phyloP scores from a whole-genome alignment of 2,888 invertebrate species.

The Cyclophora albipunctata region DNA sequence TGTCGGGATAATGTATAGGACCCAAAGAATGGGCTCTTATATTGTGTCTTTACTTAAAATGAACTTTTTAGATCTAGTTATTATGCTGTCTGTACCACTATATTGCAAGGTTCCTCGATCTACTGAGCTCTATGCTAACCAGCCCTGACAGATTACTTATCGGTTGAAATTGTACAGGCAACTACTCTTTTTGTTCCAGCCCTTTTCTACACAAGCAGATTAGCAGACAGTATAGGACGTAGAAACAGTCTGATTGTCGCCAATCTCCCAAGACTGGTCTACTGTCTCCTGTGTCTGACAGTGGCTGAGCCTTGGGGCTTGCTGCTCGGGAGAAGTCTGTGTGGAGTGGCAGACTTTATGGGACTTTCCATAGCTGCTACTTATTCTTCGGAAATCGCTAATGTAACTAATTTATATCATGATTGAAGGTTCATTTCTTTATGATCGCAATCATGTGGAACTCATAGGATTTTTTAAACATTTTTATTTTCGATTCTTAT shows the following conservation, averaged over 20 bases:
- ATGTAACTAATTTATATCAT: conserved; percentile 1
- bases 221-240: conserved; percentile 3
- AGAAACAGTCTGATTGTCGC: background rate
- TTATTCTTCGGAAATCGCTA: conserved; percentile 8
- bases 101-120: no score
- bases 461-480: no score
- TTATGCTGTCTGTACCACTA: no score
- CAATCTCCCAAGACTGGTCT: conserved; percentile 1
- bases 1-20: no score
- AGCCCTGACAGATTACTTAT: no score
- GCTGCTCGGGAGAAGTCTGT: background rate
- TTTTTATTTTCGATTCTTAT: no score
- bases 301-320: conserved; percentile 4
- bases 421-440: background rate
- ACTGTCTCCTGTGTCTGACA: conserved; percentile 3
- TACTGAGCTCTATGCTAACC: no score
- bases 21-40: no score
- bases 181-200: conserved; percentile 1
- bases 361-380: conserved; percentile 1
- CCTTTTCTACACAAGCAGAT: background rate
- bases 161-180: no score
- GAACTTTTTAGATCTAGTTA: background rate
- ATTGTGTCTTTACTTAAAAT: background rate
- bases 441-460: background rate
- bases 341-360: conserved; percentile 3